Evolutionary conservation across 2,797 vertebrate species (phyloP).

Genomic region (Eulemur albifrons): DNA sequence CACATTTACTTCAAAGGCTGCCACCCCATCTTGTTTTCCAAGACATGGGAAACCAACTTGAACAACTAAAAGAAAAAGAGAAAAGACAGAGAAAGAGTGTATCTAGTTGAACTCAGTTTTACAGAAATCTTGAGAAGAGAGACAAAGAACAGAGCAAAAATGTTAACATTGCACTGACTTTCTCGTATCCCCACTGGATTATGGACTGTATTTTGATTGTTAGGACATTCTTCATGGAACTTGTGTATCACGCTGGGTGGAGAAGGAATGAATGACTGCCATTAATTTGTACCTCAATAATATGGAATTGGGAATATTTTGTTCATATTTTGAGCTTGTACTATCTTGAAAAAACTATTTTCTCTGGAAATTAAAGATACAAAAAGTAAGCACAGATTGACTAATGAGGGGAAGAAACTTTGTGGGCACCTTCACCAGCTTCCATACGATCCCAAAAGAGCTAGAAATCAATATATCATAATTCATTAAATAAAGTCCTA

Average conservation of each 20-base stretch:
- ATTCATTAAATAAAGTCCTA: background rate
- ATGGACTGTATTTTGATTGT: background rate
- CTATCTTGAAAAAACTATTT: background rate
- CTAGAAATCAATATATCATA: background rate
- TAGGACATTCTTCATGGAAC: background rate
- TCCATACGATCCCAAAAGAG: background rate
- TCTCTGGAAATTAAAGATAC: conserved; percentile 13
- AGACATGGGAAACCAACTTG: conserved; percentile 93
- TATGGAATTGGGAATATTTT: background rate
- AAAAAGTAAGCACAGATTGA: background rate
- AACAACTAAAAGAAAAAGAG: conserved; percentile 85
- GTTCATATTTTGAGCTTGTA: background rate
- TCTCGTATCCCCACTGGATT: background rate
- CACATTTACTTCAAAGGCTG: conserved; percentile 92
- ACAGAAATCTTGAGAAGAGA: background rate
- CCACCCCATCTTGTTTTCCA: conserved; percentile 92
- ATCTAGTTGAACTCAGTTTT: background rate
- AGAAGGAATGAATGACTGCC: background rate
- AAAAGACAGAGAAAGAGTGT: background rate
- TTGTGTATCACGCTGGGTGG: background rate
- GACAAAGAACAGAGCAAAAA: background rate
- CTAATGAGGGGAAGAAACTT: background rate
- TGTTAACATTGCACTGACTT: background rate
- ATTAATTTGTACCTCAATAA: background rate
- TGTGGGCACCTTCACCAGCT: background rate